phyloP scores from a whole-genome alignment of 64 coral and sea anemone species.

The Stichodactyla helianthus region DNA sequence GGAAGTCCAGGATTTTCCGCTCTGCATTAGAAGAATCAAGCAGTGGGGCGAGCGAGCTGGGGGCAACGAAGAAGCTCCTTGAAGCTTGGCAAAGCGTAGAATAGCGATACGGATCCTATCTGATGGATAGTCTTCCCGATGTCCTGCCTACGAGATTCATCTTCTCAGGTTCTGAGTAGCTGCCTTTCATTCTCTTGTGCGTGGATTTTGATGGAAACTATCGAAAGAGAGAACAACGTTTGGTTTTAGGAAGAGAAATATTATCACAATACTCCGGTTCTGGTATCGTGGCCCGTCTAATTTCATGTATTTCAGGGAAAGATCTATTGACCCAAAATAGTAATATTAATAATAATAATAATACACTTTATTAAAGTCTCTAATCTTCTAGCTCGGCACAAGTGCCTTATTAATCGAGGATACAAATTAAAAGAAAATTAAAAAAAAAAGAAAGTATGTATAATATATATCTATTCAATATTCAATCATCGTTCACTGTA shows the following conservation, averaged over 20 bases:
- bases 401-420: too few species aligned
- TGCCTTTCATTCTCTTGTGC: conserved; percentile 42
- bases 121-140: conserved; percentile 43
- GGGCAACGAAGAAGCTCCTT: not conserved
- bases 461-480: too few species aligned
- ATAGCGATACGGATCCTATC: not conserved
- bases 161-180: conserved; percentile 70
- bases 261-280: too few species aligned
- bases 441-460: too few species aligned
- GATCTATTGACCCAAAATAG: too few species aligned
- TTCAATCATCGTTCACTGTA: too few species aligned
- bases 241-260: not conserved
- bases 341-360: too few species aligned
- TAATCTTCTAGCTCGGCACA: too few species aligned
- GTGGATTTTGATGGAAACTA: conserved; percentile 29
- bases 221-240: not conserved
- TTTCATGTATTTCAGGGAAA: too few species aligned
- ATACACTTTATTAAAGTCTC: too few species aligned
- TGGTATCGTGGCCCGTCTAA: too few species aligned
- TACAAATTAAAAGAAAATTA: too few species aligned
- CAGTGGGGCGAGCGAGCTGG: not conserved
- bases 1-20: not conserved
- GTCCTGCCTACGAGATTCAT: conserved; percentile 58
- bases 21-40: not conserved
- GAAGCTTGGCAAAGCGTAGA: not conserved